Evolutionary conservation across 2,113 vertebrate species (phyloP).

Genomic region (Opisthocomus hoazin): DNA sequence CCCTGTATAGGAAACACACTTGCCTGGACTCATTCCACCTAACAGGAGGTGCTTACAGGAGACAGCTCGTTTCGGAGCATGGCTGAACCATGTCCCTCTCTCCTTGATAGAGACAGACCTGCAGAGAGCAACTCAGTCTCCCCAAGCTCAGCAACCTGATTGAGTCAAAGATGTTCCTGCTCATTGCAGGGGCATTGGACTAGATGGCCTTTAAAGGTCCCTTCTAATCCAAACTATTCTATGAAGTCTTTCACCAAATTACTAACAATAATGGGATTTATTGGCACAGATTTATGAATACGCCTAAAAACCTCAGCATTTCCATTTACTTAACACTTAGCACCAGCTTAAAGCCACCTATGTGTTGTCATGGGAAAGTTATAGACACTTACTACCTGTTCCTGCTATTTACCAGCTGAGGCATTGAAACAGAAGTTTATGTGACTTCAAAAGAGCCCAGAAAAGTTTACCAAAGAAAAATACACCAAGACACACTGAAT

Average conservation of each 20-base stretch:
- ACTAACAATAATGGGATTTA: not conserved
- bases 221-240: no score
- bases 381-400: rapidly evolving
- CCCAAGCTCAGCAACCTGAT: not conserved
- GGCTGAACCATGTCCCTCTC: not conserved
- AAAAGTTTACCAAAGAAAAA: not conserved
- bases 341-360: not conserved
- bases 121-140: rapidly evolving
- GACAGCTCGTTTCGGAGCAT: rapidly evolving
- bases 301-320: not conserved
- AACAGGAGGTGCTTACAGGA: not conserved
- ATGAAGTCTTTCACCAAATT: not conserved
- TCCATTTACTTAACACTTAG: not conserved
- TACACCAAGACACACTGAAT: rapidly evolving
- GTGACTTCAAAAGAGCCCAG: not conserved
- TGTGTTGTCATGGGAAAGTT: not conserved
- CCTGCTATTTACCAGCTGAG: not conserved
- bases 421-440: not conserved
- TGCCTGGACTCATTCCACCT: not conserved
- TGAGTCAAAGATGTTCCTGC: no score
- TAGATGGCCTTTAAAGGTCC: no score
- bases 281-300: not conserved
- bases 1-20: rapidly evolving
- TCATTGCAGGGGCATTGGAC: no score
- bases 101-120: not conserved